Percentiles rank a stretch among this genome's conserved stretches.
phyloP scores from a whole-genome alignment of 2,797 vertebrate genomes.

The Chrysolophus pictus region DNA sequence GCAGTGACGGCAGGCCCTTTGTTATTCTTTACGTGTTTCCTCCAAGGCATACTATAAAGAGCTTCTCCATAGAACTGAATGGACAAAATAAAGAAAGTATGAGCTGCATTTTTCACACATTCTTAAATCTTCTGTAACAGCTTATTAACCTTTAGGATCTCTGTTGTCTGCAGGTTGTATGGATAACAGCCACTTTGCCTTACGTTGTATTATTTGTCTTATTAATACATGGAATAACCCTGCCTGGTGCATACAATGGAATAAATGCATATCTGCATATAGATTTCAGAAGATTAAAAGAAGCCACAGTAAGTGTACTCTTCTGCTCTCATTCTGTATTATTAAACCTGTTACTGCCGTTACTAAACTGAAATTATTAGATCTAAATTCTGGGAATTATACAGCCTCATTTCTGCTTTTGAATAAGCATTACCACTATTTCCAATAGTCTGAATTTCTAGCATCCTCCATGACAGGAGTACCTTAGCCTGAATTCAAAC shows the following conservation, averaged over 20 bases:
- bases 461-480: not conserved
- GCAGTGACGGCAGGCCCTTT: not conserved
- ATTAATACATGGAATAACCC: slow-evolving; percentile 92
- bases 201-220: slow-evolving; percentile 95
- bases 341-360: not conserved
- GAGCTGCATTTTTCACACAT: not conserved
- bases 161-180: slow-evolving; percentile 88
- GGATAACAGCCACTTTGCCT: slow-evolving; percentile 98
- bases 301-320: slow-evolving; percentile 87
- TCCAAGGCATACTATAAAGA: not conserved
- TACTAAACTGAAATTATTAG: not conserved
- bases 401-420: not conserved
- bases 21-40: not conserved
- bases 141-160: slow-evolving; percentile 6
- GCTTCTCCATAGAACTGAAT: not conserved
- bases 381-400: not conserved
- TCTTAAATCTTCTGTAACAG: not conserved
- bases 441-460: not conserved
- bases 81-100: not conserved
- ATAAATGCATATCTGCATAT: slow-evolving; percentile 95
- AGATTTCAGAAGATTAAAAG: slow-evolving; percentile 91
- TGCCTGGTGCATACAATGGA: slow-evolving; percentile 92
- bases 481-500: not conserved
- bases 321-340: not conserved
- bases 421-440: not conserved